A percentile compares a stretch with the other conserved stretches of the same genome.
These are phyloP conservation scores for Ammodytes dubius DNA, from an alignment of 2,113 vertebrate genomes.

Conservation along the genomic window DNA sequence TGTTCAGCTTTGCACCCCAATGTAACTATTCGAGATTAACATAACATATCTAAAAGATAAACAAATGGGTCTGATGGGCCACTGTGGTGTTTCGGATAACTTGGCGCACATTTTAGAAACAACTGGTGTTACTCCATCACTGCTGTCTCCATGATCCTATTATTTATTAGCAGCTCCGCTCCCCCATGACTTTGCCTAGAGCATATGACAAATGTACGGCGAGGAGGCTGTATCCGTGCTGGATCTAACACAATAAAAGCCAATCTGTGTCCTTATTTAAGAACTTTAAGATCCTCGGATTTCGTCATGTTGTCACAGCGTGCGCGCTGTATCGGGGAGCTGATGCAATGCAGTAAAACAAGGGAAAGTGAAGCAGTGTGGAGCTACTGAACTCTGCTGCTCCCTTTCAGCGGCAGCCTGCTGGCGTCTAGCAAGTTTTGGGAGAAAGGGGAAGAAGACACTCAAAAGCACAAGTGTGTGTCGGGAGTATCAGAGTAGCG, in stretches of 20 bases:
- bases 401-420: constrained; percentile 22
- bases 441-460: constrained; percentile 18
- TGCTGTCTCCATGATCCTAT: not conserved
- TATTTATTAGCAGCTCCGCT: constrained; percentile 10
- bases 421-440: constrained; percentile 20
- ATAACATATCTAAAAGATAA: not conserved
- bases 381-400: constrained; percentile 31
- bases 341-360: constrained; percentile 62
- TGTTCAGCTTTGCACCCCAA: not conserved
- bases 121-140: not conserved
- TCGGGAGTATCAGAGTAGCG: not conserved
- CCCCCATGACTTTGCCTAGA: not conserved
- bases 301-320: constrained; percentile 23
- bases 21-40: not conserved
- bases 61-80: not conserved
- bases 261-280: constrained; percentile 22
- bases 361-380: constrained; percentile 28
- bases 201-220: constrained; percentile 2
- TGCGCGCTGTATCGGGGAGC: constrained; percentile 23
- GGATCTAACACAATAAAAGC: constrained; percentile 27
- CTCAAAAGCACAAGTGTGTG: constrained; percentile 35
- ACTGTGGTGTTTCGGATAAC: not conserved
- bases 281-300: constrained; percentile 24
- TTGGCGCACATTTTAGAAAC: not conserved
- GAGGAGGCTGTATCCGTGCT: not conserved